phyloP scores from a whole-genome alignment of 2,888 invertebrate species.

The Drosophila falleni region DNA sequence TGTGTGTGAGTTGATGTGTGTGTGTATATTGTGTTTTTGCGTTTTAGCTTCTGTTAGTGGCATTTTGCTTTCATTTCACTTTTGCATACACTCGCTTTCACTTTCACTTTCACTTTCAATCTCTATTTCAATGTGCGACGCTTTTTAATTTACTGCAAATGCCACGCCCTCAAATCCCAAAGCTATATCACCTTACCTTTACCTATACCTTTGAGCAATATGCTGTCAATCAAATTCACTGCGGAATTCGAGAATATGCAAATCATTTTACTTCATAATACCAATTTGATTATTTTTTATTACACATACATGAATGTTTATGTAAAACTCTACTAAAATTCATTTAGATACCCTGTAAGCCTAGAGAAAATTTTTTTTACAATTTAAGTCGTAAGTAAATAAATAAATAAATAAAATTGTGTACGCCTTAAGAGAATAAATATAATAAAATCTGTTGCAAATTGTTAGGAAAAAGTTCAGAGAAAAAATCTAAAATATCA shows the following conservation, averaged over 20 bases:
- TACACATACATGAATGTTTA: not conserved
- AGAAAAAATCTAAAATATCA: no score
- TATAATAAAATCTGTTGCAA: no score
- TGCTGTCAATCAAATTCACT: slow-evolving; percentile 52
- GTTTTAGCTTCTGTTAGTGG: slow-evolving; percentile 54
- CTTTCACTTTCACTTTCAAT: slow-evolving; percentile 3
- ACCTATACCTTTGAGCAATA: slow-evolving; percentile 23
- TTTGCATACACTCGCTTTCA: slow-evolving; percentile 32
- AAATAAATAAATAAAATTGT: no score
- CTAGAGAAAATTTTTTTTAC: not conserved
- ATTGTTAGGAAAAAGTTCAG: no score
- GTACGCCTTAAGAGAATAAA: no score
- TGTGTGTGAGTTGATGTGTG: slow-evolving; percentile 13
- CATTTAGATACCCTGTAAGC: not conserved
- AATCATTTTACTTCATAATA: slow-evolving; percentile 37
- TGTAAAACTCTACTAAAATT: not conserved
- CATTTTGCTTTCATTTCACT: slow-evolving; percentile 47
- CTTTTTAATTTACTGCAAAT: slow-evolving; percentile 52
- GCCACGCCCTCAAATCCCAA: slow-evolving; percentile 29
- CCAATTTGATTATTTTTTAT: slow-evolving; percentile 20
- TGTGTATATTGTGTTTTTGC: slow-evolving; percentile 31
- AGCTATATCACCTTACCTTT: slow-evolving; percentile 6
- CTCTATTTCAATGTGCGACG: slow-evolving; percentile 12
- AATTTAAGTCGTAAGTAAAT: not conserved
- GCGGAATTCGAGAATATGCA: slow-evolving; percentile 31